Conservation (phyloP, 2,797 vertebrate genomes). For the Odontamblyopus lacepedii region DNA sequence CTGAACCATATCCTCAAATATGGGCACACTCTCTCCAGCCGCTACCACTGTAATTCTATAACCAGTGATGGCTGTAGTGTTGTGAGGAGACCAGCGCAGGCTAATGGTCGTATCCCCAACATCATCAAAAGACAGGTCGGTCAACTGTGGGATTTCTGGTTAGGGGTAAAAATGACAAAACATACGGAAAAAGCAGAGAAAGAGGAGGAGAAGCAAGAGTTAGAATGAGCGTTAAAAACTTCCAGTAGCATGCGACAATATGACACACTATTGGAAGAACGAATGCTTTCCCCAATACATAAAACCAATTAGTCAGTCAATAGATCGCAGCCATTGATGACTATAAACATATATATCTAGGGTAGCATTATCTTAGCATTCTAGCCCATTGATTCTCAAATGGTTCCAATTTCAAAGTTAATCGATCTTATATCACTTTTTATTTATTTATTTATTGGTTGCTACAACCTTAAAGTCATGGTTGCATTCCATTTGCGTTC, state of each 20-base stretch:
- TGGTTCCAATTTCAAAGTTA: not conserved
- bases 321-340: slow-evolving; percentile 38
- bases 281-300: slow-evolving; percentile 27
- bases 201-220: slow-evolving; percentile 33
- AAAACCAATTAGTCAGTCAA: slow-evolving; percentile 26
- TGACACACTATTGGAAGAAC: slow-evolving; percentile 53
- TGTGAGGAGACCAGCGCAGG: slow-evolving; percentile 93
- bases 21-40: slow-evolving; percentile 91
- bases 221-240: slow-evolving; percentile 24
- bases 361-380: slow-evolving; percentile 28
- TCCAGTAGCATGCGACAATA: slow-evolving; percentile 44
- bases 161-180: not conserved
- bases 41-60: slow-evolving; percentile 95
- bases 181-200: slow-evolving; percentile 28
- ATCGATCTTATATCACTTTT: not conserved
- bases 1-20: slow-evolving; percentile 93
- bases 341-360: slow-evolving; percentile 20
- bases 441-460: no score
- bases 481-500: not conserved
- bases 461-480: no score
- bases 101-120: slow-evolving; percentile 95
- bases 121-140: slow-evolving; percentile 92
- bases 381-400: not conserved
- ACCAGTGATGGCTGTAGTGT: slow-evolving; percentile 89
- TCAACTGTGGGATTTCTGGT: slow-evolving; percentile 91